These are phyloP conservation scores for Spodoptera frugiperda DNA, from an alignment of 1,140 invertebrate species.

Conservation along the genomic window DNA sequence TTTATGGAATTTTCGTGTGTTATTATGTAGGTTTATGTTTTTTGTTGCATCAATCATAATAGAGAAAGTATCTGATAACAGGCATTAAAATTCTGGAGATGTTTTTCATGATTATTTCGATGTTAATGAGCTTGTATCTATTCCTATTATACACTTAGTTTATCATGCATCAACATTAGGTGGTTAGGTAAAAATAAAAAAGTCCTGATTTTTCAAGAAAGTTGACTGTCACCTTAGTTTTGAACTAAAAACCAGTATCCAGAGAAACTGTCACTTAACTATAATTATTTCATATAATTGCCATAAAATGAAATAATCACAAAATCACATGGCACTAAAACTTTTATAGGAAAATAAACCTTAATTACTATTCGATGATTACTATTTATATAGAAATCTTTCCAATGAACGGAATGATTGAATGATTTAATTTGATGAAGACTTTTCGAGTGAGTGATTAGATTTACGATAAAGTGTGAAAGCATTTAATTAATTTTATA, in stretches of 20 bases:
- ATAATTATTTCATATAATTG: background rate
- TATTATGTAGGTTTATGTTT: background rate
- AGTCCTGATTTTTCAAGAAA: background rate
- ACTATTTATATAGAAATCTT: background rate
- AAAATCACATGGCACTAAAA: background rate
- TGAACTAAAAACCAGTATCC: background rate
- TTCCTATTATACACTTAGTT: too few species aligned
- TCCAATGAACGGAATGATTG: background rate
- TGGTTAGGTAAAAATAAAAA: too few species aligned
- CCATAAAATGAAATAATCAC: background rate
- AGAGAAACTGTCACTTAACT: background rate
- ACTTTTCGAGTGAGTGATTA: background rate
- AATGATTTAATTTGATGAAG: conserved; percentile 9
- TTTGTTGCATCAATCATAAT: too few species aligned
- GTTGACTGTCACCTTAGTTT: background rate
- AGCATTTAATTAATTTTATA: conserved; percentile 7
- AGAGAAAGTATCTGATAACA: too few species aligned
- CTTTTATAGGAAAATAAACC: conserved; percentile 17
- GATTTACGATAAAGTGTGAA: conserved; percentile 26
- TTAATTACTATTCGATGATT: background rate
- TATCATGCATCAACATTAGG: too few species aligned
- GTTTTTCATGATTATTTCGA: too few species aligned
- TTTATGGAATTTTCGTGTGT: background rate
- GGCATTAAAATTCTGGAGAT: too few species aligned
- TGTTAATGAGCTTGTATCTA: too few species aligned